Conservation (phyloP, 2,888 invertebrate genomes). For the Orthonevra nobilis region DNA sequence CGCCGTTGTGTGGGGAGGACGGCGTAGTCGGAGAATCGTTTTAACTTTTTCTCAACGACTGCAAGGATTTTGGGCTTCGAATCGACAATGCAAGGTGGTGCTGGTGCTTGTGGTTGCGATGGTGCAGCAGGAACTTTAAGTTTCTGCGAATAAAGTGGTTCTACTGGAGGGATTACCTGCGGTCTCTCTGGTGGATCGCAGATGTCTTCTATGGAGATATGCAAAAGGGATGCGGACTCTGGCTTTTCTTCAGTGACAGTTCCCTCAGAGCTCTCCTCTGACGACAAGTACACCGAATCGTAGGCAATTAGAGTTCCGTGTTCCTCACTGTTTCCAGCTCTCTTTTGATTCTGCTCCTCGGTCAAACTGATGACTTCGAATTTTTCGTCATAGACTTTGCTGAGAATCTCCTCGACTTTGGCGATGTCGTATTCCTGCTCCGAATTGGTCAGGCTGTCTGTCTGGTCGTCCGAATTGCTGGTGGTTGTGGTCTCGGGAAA, state of each 20-base stretch:
- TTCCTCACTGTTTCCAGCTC: conserved; percentile 39
- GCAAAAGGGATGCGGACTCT: conserved; percentile 75
- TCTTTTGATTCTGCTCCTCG: conserved; percentile 72
- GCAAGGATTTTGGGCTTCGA: conserved; percentile 82
- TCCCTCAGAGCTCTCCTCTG: conserved; percentile 79
- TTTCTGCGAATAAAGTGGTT: conserved; percentile 39
- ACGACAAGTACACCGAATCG: conserved; percentile 80
- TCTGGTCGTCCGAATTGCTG: conserved; percentile 79
- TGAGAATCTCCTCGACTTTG: conserved; percentile 76
- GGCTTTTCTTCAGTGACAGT: conserved; percentile 75
- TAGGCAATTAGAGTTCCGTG: conserved; percentile 76
- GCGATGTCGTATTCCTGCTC: conserved; percentile 78
- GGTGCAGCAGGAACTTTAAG: conserved; percentile 60
- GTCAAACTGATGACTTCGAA: conserved; percentile 77
- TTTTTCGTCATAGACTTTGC: conserved; percentile 72
- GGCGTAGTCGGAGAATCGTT: conserved; percentile 73
- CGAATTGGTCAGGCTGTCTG: conserved; percentile 77
- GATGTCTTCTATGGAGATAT: conserved; percentile 78
- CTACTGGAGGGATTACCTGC: background rate
- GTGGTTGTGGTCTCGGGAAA: conserved; percentile 78
- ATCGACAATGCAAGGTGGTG: conserved; percentile 76
- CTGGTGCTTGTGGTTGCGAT: conserved; percentile 39
- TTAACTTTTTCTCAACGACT: conserved; percentile 79
- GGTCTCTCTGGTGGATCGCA: conserved; percentile 74
- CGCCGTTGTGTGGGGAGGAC: conserved; percentile 47